Evolutionary conservation across 1,140 invertebrate species (phyloP).

Genomic region (Trichonephila inaurata): DNA sequence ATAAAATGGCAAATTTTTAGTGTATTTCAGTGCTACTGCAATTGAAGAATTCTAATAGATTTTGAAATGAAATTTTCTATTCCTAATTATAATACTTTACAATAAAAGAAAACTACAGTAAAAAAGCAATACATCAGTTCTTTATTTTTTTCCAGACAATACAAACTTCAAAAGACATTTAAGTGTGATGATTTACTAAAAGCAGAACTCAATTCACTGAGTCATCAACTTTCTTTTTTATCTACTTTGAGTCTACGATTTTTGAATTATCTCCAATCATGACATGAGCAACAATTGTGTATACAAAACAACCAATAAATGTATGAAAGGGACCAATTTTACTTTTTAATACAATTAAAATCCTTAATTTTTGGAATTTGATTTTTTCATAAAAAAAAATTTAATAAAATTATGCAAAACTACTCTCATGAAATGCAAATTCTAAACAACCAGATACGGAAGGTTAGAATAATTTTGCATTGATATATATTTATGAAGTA

Average conservation of each 20-base stretch:
- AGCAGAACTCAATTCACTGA: conserved; percentile 55
- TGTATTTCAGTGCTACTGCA: too few relatives aligned
- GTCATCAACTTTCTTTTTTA: not conserved
- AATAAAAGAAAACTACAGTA: not conserved
- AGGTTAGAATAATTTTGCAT: too few relatives aligned
- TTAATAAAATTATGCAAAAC: too few relatives aligned
- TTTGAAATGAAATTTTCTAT: too few relatives aligned
- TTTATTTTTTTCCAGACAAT: conserved; percentile 68
- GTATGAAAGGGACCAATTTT: conserved; percentile 2
- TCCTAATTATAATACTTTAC: too few relatives aligned
- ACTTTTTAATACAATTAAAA: not conserved
- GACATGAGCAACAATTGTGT: not conserved
- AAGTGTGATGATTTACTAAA: conserved; percentile 67
- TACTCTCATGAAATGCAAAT: too few relatives aligned
- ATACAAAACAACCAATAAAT: conserved; percentile 23
- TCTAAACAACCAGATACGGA: too few relatives aligned
- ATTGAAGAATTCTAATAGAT: too few relatives aligned
- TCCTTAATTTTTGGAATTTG: not conserved
- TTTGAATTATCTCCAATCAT: not conserved
- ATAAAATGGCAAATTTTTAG: too few relatives aligned
- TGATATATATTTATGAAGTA: too few relatives aligned
- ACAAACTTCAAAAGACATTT: conserved; percentile 74
- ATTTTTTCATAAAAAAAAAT: not conserved
- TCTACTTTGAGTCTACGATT: conserved; percentile 8
- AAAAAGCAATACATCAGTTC: conserved; percentile 71